phyloP scores from a whole-genome alignment of 2,888 invertebrate species.

The Mesorhabditis belari region DNA sequence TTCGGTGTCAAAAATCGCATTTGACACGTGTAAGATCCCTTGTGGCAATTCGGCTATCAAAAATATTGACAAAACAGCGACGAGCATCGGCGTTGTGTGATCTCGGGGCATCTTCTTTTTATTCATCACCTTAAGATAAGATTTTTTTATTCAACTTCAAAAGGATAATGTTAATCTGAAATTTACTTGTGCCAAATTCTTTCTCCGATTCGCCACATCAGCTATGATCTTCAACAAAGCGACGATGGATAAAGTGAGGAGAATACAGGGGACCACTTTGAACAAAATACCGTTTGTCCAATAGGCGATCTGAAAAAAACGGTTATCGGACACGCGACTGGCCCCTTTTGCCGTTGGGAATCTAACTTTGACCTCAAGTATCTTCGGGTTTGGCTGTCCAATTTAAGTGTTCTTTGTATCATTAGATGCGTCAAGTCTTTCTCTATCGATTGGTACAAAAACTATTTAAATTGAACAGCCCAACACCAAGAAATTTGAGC shows the following conservation, averaged over 20 bases:
- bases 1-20: conserved; percentile 47
- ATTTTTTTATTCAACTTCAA: too few relatives aligned
- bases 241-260: conserved; percentile 48
- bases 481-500: too few relatives aligned
- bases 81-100: conserved; percentile 52
- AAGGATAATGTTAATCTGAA: too few relatives aligned
- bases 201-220: conserved; percentile 45
- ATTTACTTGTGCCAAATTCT: conserved; percentile 36
- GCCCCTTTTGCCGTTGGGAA: too few relatives aligned
- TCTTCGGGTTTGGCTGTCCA: too few relatives aligned
- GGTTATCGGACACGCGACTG: too few relatives aligned
- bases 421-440: too few relatives aligned
- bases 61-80: conserved; percentile 50
- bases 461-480: too few relatives aligned
- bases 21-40: conserved; percentile 45
- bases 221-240: conserved; percentile 47
- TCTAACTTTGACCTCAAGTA: too few relatives aligned
- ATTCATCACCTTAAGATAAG: conserved; percentile 39
- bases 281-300: conserved; percentile 52
- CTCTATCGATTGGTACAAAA: too few relatives aligned
- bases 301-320: conserved; percentile 41
- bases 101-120: conserved; percentile 49
- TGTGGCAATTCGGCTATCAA: conserved; percentile 49
- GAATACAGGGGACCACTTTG: conserved; percentile 51
- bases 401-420: too few relatives aligned